Evolutionary conservation across 2,888 invertebrate species (phyloP), one percentile per base, ranked within the genome.

Genomic region (Rhamnusium bicolor): DNA sequence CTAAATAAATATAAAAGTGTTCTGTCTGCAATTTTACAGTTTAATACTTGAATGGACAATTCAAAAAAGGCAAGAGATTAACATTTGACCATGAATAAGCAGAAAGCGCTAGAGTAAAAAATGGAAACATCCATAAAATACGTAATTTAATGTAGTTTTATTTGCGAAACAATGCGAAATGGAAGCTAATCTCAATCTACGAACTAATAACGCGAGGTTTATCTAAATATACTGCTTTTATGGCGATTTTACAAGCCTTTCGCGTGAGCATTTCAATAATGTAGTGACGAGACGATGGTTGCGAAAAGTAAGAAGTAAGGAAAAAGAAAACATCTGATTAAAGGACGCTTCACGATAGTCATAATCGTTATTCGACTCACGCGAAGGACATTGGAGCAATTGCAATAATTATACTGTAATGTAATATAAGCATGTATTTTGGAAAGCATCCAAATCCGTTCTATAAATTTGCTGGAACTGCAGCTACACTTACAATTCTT

Each of bases 391-490:
- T 73, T 73, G 73, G 72, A 80, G 73, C 71, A 69, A 67, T 74
- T 72, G 74, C 79, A 77, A 77, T n/a, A n/a, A n/a, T 79, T 79
- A 76, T 71, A 69, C 72, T 67, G 76, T 77, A 76, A 77, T 74
- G 70, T 63, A 56, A n/a, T n/a, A n/a, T 66, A 71, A 71, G 70
- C 40, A 66, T 67, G 67, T 76, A 76, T 75, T 78, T 78, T 79
- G 79, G 77, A 73, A 67, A 61, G 72, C 73, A 66, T 77, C 80
- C 80, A 80, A 80, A 78, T 74, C 74, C 40, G 72, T 72, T 71
- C 66, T 63, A 77, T 79, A 77, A 79, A 73, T 72, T 73, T 63
- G 69, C 46, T 56, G 58, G 19, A 66, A 54, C 67, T 47, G 40
- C 54, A 68, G 53, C 21, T 40, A 32, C 60, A 61, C 1, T 24